phyloP scores from a whole-genome alignment of 2,888 invertebrate genomes.

The Liodrosophila aerea region DNA sequence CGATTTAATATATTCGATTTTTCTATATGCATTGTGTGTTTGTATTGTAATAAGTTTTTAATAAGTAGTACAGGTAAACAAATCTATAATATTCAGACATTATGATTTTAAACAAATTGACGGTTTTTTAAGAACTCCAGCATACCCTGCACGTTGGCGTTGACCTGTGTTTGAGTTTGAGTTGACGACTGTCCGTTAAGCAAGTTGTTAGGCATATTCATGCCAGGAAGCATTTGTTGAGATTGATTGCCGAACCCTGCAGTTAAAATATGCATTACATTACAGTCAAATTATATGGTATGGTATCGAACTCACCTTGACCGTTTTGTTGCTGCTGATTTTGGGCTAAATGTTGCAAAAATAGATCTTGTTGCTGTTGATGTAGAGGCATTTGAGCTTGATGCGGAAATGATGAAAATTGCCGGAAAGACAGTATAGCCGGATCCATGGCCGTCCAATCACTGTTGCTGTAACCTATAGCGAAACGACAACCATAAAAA shows the following conservation, averaged over 20 bases:
- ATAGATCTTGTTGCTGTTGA: conserved; percentile 80
- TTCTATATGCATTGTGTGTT: conserved; percentile 48
- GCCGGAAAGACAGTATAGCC: conserved; percentile 86
- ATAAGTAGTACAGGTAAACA: conserved; percentile 70
- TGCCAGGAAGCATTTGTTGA: conserved; percentile 73
- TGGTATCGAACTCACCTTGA: conserved; percentile 71
- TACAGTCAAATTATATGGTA: too few relatives aligned
- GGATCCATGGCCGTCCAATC: conserved; percentile 97
- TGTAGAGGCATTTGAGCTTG: conserved; percentile 76
- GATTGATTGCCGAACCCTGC: conserved; percentile 76
- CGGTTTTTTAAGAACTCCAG: conserved; percentile 80
- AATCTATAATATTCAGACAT: conserved; percentile 66
- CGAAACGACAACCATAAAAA: too few relatives aligned
- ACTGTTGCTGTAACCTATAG: conserved; percentile 85
- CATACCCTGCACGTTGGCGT: conserved; percentile 80
- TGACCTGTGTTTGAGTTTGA: conserved; percentile 79
- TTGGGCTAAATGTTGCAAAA: conserved; percentile 80
- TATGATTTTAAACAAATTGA: conserved; percentile 74
- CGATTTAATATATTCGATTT: conserved; percentile 64
- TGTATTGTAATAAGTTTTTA: conserved; percentile 67
- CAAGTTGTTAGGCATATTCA: conserved; percentile 79
- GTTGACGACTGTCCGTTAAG: conserved; percentile 79
- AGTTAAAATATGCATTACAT: too few relatives aligned
- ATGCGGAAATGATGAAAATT: conserved; percentile 82
- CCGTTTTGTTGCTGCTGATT: conserved; percentile 68